These are phyloP conservation scores for Mallotus villosus DNA, from an alignment of 2,797 vertebrate species.

Conservation along the genomic window DNA sequence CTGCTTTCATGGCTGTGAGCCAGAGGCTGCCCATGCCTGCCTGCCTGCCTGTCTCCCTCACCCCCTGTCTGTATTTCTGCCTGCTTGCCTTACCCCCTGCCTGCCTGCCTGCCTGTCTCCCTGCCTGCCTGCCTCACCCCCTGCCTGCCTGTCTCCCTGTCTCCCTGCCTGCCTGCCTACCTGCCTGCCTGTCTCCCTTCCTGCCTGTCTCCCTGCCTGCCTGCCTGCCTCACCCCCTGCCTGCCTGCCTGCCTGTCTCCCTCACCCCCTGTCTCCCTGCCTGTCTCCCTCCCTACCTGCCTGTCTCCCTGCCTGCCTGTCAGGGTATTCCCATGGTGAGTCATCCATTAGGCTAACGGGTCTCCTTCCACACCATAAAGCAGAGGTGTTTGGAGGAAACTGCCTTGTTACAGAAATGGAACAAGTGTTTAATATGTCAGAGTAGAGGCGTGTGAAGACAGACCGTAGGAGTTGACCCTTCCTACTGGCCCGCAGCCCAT, in stretches of 20 bases:
- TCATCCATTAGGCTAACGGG: constrained; percentile 41
- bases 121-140: neutral
- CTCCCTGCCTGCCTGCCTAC: neutral
- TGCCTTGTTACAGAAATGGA: constrained; percentile 3
- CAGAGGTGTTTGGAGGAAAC: constrained; percentile 31
- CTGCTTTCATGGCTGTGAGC: constrained; percentile 2
- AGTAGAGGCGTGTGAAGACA: neutral
- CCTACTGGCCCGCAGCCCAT: neutral
- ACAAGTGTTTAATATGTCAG: neutral
- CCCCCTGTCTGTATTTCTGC: neutral
- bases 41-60: neutral
- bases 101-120: neutral
- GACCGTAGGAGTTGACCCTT: neutral
- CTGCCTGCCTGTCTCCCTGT: neutral
- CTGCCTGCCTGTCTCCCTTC: neutral
- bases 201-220: constrained; percentile 1
- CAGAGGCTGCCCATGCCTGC: neutral
- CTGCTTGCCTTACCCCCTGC: neutral
- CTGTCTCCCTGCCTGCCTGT: constrained; percentile 10
- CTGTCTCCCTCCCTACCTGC: neutral
- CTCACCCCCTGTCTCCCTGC: too few species aligned
- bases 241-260: too few species aligned
- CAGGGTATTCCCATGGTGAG: constrained; percentile 43
- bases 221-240: too few species aligned
- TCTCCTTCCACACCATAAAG: constrained; percentile 18